These are phyloP conservation scores for Zonotrichia leucophrys DNA, from an alignment of 2,113 vertebrate genomes.

Conservation along the genomic window DNA sequence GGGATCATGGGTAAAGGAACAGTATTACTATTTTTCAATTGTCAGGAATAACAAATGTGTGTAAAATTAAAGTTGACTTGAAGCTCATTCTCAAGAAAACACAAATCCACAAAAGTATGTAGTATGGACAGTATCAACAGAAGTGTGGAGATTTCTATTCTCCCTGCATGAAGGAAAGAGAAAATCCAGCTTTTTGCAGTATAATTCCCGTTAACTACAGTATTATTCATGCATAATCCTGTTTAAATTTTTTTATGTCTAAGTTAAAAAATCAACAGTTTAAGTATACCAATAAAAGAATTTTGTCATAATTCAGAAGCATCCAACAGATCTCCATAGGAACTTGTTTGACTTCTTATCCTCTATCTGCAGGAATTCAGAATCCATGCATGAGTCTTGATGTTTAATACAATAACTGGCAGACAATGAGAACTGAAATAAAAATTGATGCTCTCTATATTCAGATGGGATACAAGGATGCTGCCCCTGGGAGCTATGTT, in stretches of 20 bases:
- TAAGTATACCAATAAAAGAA: not conserved
- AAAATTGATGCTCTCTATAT: not conserved
- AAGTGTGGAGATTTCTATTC: not conserved
- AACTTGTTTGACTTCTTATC: not conserved
- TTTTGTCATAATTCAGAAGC: not conserved
- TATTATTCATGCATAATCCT: not conserved
- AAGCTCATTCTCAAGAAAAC: not conserved
- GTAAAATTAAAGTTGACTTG: not conserved
- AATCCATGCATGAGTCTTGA: not conserved
- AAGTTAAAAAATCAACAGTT: not conserved
- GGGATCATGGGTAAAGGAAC: not conserved
- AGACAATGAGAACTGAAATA: not conserved
- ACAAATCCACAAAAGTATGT: not conserved
- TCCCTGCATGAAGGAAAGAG: not conserved
- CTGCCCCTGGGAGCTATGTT: not conserved
- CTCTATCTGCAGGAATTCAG: not conserved
- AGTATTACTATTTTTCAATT: not conserved
- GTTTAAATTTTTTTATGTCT: not conserved
- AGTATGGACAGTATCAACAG: too few relatives aligned
- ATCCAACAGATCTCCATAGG: not conserved
- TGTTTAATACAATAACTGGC: not conserved
- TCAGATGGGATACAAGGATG: not conserved
- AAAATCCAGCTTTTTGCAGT: not conserved
- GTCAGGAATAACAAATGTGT: not conserved
- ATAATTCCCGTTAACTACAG: not conserved